Percentiles rank a stretch among this genome's conserved stretches.
phyloP scores from a whole-genome alignment of 2,888 invertebrate genomes.

The Eristalinus sepulchralis region DNA sequence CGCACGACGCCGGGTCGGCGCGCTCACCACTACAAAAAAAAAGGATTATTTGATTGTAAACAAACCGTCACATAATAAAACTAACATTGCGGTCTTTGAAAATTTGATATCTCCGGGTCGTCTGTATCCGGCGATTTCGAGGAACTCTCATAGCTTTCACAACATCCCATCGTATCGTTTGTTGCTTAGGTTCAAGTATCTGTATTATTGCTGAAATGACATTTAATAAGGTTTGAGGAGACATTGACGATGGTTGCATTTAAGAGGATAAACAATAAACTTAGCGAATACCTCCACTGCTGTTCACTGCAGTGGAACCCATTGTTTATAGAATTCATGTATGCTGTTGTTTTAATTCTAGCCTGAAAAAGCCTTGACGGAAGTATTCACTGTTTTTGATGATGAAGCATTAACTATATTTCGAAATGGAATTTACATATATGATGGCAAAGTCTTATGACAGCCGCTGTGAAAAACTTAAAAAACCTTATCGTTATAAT shows the following conservation, averaged over 20 bases:
- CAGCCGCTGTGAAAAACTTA: too few relatives aligned
- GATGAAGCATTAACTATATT: too few relatives aligned
- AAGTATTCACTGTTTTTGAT: too few relatives aligned
- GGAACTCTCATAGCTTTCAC: neutral
- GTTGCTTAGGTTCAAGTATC: neutral
- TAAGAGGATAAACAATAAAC: neutral
- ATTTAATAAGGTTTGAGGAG: neutral
- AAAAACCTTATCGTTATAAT: too few relatives aligned
- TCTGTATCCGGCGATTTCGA: neutral
- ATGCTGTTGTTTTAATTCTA: too few relatives aligned
- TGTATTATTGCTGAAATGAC: neutral
- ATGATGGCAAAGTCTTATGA: too few relatives aligned
- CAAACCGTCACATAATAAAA: neutral
- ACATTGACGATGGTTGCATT: neutral
- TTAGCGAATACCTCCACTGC: too few relatives aligned
- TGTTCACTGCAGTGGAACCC: too few relatives aligned
- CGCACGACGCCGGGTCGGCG: slow-evolving; percentile 42
- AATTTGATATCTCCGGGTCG: neutral
- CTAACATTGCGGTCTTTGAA: neutral
- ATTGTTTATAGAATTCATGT: too few relatives aligned
- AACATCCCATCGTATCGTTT: neutral
- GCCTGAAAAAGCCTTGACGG: too few relatives aligned
- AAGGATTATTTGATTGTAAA: neutral
- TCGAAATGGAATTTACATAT: too few relatives aligned
- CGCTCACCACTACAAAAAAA: neutral